These are phyloP conservation scores for Panagrolaimus sp. DNA, from an alignment of 1,140 invertebrate genomes.

Conservation along the genomic window DNA sequence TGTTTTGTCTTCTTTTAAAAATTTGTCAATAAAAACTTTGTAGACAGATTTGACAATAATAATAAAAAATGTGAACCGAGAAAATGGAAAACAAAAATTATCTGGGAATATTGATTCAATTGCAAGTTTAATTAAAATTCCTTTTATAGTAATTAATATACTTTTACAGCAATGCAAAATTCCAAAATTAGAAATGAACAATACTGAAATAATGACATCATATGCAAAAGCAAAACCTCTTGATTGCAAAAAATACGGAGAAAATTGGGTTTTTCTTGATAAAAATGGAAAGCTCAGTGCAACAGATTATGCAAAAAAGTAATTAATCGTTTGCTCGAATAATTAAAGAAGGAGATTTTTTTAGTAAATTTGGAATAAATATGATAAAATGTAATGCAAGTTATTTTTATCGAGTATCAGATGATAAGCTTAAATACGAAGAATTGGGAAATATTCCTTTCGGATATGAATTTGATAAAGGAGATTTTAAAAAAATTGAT, in stretches of 20 bases:
- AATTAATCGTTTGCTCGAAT: neutral
- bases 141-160: no score
- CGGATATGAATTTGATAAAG: neutral
- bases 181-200: neutral
- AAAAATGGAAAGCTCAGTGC: neutral
- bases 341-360: neutral
- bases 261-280: slow-evolving; percentile 2
- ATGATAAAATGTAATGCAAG: neutral
- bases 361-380: neutral
- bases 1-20: no score
- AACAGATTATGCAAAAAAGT: slow-evolving; percentile 11
- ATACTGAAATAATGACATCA: neutral
- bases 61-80: no score
- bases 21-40: no score
- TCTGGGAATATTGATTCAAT: no score
- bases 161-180: neutral
- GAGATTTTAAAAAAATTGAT: slow-evolving; percentile 1
- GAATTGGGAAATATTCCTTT: neutral
- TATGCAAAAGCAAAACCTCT: neutral
- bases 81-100: no score
- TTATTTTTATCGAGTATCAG: neutral
- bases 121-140: no score
- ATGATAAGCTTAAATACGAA: neutral
- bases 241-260: neutral
- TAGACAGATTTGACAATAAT: no score